phyloP scores from a whole-genome alignment of 2,797 vertebrate species.

The Emydoidea blandingii region DNA sequence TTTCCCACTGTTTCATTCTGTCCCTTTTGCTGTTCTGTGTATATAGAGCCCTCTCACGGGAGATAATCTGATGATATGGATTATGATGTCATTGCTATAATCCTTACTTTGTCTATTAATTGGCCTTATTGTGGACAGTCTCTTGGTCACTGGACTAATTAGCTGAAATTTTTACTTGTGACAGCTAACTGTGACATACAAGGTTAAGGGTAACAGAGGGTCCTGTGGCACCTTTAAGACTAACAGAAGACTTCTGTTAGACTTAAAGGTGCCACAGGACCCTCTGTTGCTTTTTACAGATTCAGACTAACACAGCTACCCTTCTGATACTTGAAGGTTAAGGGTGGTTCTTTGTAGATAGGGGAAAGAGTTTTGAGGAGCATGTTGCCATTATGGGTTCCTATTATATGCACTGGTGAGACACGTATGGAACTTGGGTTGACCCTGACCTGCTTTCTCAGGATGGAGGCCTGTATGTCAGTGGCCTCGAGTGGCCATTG shows the following conservation, averaged over 20 bases:
- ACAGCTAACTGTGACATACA: not conserved
- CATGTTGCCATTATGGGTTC: not conserved
- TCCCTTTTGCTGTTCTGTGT: not conserved
- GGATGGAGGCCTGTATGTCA: rapidly evolving
- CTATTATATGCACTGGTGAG: rapidly evolving
- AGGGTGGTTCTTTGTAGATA: not conserved
- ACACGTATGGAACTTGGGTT: not conserved
- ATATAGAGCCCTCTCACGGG: not conserved
- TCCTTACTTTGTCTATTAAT: not conserved
- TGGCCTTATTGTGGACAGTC: not conserved
- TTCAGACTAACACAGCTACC: too few relatives aligned
- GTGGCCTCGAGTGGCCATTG: not conserved
- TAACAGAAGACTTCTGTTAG: too few relatives aligned
- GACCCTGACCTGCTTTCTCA: not conserved
- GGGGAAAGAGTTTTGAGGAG: not conserved
- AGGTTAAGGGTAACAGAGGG: not conserved
- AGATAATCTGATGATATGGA: not conserved
- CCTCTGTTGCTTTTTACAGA: too few relatives aligned
- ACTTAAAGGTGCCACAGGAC: too few relatives aligned
- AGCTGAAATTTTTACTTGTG: not conserved
- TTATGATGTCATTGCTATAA: not conserved
- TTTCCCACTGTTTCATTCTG: not conserved
- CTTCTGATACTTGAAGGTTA: not conserved
- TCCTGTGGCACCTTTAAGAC: too few relatives aligned
- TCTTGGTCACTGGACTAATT: not conserved